These are phyloP conservation scores for human (Homo sapiens) DNA, from an alignment of 2,113 vertebrate genomes.

Conservation along the genomic window DNA sequence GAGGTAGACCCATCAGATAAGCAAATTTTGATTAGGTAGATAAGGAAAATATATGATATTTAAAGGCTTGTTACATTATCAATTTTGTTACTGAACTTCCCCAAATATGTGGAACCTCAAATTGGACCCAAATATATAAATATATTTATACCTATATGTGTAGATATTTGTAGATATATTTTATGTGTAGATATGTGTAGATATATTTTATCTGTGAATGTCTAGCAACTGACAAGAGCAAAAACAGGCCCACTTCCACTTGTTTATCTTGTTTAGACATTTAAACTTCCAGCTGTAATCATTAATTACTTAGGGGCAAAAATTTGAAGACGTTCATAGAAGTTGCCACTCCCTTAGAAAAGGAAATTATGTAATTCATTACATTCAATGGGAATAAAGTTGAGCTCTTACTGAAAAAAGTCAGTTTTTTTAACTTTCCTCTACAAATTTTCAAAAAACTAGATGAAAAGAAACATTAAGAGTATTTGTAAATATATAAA, in stretches of 20 bases:
- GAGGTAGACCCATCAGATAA: neutral
- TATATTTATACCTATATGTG: neutral
- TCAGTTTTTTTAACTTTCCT: neutral
- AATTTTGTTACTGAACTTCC: neutral
- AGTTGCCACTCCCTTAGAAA: neutral
- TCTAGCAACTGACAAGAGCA: neutral
- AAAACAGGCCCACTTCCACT: neutral
- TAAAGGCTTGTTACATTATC: neutral
- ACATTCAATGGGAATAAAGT: neutral
- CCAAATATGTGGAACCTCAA: neutral
- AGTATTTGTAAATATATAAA: neutral
- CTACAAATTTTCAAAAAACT: neutral
- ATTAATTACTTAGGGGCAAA: neutral
- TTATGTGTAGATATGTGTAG: neutral
- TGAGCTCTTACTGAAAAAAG: neutral
- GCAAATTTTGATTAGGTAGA: neutral
- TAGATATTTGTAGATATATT: neutral
- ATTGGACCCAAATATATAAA: neutral
- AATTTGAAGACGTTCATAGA: neutral
- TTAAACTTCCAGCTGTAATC: neutral
- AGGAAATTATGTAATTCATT: neutral
- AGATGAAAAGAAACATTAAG: neutral
- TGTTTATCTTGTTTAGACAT: neutral
- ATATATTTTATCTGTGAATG: neutral
- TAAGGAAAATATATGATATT: neutral